A percentile compares a stretch with the other conserved stretches of the same genome.
These are phyloP conservation scores for Periphyllus acericola DNA, from an alignment of 2,888 invertebrate species.

Conservation along the genomic window DNA sequence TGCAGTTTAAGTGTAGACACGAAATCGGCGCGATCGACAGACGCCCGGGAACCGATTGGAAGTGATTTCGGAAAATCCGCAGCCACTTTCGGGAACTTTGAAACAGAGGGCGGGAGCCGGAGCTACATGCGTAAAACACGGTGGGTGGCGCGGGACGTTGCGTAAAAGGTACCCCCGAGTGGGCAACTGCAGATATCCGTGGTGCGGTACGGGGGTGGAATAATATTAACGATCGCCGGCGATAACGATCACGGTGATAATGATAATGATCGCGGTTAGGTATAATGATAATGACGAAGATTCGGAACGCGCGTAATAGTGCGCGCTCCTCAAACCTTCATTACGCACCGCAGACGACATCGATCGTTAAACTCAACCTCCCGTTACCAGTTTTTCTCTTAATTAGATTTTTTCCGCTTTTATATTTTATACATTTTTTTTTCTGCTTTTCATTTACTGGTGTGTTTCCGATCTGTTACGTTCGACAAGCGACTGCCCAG, in stretches of 20 bases:
- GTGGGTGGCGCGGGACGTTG: background rate
- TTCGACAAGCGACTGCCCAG: background rate
- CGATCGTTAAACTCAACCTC: constrained; percentile 4
- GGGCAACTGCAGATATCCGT: background rate
- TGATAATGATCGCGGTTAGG: constrained; percentile 1
- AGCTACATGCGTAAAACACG: background rate
- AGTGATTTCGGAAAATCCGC: no score
- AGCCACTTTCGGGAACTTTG: no score
- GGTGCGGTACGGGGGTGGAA: background rate
- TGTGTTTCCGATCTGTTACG: background rate
- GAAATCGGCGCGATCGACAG: no score
- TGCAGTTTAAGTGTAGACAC: no score
- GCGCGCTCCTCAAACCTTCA: background rate
- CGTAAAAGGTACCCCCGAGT: background rate
- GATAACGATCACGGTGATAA: background rate
- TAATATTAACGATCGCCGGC: background rate
- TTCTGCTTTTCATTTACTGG: background rate
- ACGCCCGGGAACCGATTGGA: no score
- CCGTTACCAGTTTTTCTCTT: background rate
- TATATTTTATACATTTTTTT: background rate
- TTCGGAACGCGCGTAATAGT: background rate
- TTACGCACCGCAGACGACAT: background rate
- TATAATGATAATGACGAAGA: constrained; percentile 6
- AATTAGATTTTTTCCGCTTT: no score
- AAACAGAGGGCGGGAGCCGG: no score